Evolutionary conservation across 2,888 invertebrate genomes (phyloP), one percentile per base, ranked within the genome.

Genomic region (Lissonota sp.): DNA sequence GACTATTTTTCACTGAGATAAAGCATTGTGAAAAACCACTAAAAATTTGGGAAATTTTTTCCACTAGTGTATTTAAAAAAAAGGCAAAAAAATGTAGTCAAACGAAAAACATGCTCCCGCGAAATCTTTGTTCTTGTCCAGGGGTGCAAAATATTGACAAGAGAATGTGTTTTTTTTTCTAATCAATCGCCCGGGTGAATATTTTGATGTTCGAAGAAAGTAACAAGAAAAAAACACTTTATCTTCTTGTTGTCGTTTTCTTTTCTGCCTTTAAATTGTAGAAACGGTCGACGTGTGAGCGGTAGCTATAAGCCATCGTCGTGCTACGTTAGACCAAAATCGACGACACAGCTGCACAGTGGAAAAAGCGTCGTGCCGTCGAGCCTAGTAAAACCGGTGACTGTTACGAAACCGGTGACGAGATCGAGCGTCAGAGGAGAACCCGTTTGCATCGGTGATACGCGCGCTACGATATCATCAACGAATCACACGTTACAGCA

Each of bases 251-350:
- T 51, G 60, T 51, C 16, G 8, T 55, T 73, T 46, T 55, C 16
- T 63, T 63, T 42, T 66, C 6, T 53, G 14, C 5, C 42, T 63
- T 8, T 40, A 42, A 79, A 69, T 90, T 90, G 79, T 88, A 91
- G 91, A 88, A 90, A 88, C 86, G 87, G 86, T 84, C 87, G 90
- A 82, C 84, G 90, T 83, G 88, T 86, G 81, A 89, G 85, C 85
- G 88, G 84, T 84, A 90, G 86, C 84, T 89, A 88, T 81, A 90
- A 90, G 80, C 84, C 90, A 81, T 77, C 88, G 63, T 73, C 88
- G 63, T 89, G 89, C 76, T 89, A 88, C 85, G 86, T 88, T 79
- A 90, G 87, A 84, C 84, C 90, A 78, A 91, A 91, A 87, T 86
- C 89, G 66, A 84, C 89, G 58, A 86, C 87, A 60, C 90, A 88